Conservation (phyloP, 1,140 invertebrate species). For the Rhagoletis pomonella region DNA sequence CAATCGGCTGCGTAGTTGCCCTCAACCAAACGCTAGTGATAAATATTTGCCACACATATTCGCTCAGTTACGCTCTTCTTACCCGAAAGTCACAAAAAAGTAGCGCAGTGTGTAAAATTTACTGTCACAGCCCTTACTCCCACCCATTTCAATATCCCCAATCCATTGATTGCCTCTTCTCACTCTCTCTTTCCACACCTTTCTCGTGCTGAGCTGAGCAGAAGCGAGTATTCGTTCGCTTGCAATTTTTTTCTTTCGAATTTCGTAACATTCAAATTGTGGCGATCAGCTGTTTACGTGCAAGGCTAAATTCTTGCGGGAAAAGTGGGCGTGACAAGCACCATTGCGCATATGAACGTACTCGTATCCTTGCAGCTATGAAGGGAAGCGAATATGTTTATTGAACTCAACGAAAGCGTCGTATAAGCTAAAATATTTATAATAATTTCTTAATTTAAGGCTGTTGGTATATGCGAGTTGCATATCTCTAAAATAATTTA, state of each 20-base stretch:
- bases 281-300: constrained; percentile 33
- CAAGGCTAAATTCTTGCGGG: constrained; percentile 13
- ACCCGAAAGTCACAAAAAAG: too few species aligned
- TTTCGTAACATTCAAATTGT: constrained; percentile 28
- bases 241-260: constrained; percentile 15
- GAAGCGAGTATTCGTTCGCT: neutral
- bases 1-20: too few species aligned
- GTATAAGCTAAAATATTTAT: too few species aligned
- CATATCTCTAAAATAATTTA: too few species aligned
- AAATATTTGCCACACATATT: too few species aligned
- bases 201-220: neutral
- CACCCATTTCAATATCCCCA: neutral
- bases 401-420: neutral
- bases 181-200: neutral
- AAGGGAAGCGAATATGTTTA: neutral
- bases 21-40: too few species aligned
- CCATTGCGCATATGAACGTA: neutral
- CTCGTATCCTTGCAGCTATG: neutral
- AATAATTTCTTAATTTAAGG: too few species aligned
- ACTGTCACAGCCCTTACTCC: neutral
- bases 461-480: too few species aligned
- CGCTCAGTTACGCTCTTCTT: neutral
- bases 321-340: constrained; percentile 24
- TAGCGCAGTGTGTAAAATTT: too few species aligned
- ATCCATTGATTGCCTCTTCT: neutral